Conservation (phyloP, 2,888 invertebrate genomes). For the Agrochola lota region DNA sequence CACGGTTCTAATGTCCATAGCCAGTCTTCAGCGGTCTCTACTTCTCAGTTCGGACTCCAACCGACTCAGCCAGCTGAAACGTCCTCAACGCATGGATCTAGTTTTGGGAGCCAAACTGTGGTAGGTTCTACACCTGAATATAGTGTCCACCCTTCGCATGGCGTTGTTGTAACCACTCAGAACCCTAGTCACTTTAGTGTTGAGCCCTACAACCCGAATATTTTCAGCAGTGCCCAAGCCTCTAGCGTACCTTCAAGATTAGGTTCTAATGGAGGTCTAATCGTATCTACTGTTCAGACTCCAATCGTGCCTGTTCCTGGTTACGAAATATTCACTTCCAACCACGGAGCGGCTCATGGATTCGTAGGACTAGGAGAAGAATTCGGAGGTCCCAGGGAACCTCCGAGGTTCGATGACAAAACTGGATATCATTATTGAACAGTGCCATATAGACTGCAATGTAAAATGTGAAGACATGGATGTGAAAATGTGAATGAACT, state of each 20-base stretch:
- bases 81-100: slow-evolving; percentile 12
- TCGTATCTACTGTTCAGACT: slow-evolving; percentile 36
- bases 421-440: slow-evolving; percentile 85
- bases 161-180: slow-evolving; percentile 1
- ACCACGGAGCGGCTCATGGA: slow-evolving; percentile 43
- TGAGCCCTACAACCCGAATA: slow-evolving; percentile 19
- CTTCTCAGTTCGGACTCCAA: slow-evolving; percentile 58
- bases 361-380: slow-evolving; percentile 76
- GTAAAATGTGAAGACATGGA: slow-evolving; percentile 1
- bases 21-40: slow-evolving; percentile 33
- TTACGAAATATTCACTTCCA: slow-evolving; percentile 54
- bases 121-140: slow-evolving; percentile 33
- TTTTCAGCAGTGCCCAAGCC: slow-evolving; percentile 28
- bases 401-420: slow-evolving; percentile 81
- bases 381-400: slow-evolving; percentile 81
- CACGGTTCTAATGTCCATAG: slow-evolving; percentile 21
- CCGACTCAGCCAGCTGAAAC: slow-evolving; percentile 47
- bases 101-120: slow-evolving; percentile 28
- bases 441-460: slow-evolving; percentile 66
- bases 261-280: slow-evolving; percentile 10
- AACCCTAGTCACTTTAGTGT: slow-evolving; percentile 41
- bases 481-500: slow-evolving; percentile 30
- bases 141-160: slow-evolving; percentile 28
- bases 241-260: slow-evolving; percentile 12
- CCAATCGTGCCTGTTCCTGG: slow-evolving; percentile 56